Evolutionary conservation across 2,888 invertebrate species (phyloP), one percentile per base, ranked within the genome.

Genomic region (Halictus quadricinctus): DNA sequence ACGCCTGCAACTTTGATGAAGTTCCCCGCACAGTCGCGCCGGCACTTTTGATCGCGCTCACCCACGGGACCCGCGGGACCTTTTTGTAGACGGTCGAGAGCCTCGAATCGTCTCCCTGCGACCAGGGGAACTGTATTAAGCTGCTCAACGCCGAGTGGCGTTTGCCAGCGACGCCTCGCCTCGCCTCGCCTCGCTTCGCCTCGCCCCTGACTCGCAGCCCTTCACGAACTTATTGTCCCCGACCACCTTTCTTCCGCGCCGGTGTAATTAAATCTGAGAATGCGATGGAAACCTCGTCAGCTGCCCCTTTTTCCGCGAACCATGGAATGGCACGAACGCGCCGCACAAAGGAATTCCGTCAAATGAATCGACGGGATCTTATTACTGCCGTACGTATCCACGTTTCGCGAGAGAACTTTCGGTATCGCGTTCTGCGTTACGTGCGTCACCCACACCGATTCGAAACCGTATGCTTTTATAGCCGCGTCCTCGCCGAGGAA

Each of bases 1-100:
- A 21, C 54, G 48, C 25, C 21, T 77, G 83, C 76, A 80, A 80
- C 72, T 83, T 83, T 83, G 83, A 83, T 80, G 76, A 76, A 83
- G 66, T 76, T 82, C 58, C 1, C 50, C 46, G 43, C 54, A 21
- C 46, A n/a, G 69, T 36, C 69, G 70, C 43, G 43, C 64, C 48
- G 50, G n/a, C n/a, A 54, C 69, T 79, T 78, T 69, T 72, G 64
- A 79, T 74, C 79, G 79, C 25, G 50, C 7, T 48, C 64, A 50
- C 69, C 69, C 48, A 6, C 36, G 76, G 41, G 76, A 77, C 66
- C 25, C 77, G 66, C n/a, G 79, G 50, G 79, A 74, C 41, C 74
- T 43, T 54, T 50, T 66, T 46, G 50, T n/a, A 50, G 21, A 36
- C 8, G 36, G 69, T 69, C 21, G 13, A 36, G n/a, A 12, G 58